phyloP scores from a whole-genome alignment of 2,888 invertebrate genomes.

The Eucera pruinosa region DNA sequence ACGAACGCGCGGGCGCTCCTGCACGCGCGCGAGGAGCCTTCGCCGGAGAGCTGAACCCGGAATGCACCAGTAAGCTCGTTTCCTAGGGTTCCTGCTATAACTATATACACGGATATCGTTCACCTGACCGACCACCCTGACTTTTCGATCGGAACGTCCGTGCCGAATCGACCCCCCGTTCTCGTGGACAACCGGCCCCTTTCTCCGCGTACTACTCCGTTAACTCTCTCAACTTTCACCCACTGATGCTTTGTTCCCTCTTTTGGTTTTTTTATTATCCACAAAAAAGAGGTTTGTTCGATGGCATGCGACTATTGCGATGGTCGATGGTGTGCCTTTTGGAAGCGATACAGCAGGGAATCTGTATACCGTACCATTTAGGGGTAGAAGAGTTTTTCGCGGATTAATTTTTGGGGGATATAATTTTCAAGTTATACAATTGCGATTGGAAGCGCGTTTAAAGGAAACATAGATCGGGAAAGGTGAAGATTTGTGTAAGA shows the following conservation, averaged over 20 bases:
- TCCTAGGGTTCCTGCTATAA: slow-evolving; percentile 69
- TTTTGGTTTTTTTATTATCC: slow-evolving; percentile 19
- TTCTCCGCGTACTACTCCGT: not conserved
- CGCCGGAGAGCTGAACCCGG: slow-evolving; percentile 69
- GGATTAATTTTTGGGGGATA: no score
- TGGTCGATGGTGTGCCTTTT: not conserved
- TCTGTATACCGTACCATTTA: not conserved
- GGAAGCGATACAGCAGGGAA: not conserved
- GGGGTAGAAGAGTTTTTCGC: not conserved
- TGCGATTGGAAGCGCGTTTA: no score
- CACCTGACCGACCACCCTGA: slow-evolving; percentile 72
- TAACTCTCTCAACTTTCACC: slow-evolving; percentile 17
- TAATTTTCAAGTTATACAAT: no score
- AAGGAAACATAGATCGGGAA: no score
- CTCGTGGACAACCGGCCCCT: slow-evolving; percentile 11
- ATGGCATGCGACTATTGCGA: not conserved
- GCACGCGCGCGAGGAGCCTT: slow-evolving; percentile 73
- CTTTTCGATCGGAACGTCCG: slow-evolving; percentile 67
- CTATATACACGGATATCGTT: slow-evolving; percentile 70
- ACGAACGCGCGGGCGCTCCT: slow-evolving; percentile 75
- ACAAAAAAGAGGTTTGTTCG: not conserved
- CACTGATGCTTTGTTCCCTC: not conserved
- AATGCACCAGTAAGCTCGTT: slow-evolving; percentile 73
- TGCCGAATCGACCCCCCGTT: slow-evolving; percentile 55
- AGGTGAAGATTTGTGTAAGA: no score